Conservation (phyloP, 2,888 invertebrate genomes). For the Escarpia spicata region DNA sequence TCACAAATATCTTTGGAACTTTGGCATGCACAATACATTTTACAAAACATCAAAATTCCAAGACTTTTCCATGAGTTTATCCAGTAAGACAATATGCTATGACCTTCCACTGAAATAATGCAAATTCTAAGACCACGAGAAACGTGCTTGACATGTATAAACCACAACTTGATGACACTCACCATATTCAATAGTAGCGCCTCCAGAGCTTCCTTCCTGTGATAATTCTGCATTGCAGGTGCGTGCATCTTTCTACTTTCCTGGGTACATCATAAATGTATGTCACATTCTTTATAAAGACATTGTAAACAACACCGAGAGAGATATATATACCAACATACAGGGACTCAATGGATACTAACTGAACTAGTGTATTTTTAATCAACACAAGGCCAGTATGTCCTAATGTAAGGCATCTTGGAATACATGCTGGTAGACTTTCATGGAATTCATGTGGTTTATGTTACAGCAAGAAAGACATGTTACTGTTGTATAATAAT, state of each 20-base stretch:
- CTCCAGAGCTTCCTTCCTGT: constrained; percentile 30
- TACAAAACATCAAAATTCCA: background rate
- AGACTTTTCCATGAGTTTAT: background rate
- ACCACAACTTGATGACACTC: background rate
- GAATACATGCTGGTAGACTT: too few species aligned
- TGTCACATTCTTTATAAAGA: background rate
- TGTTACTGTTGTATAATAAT: too few species aligned
- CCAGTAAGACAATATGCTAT: background rate
- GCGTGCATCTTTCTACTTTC: constrained; percentile 25
- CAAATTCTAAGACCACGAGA: background rate
- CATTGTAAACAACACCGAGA: background rate
- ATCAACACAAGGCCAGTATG: too few species aligned
- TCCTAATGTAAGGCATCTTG: too few species aligned
- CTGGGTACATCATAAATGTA: constrained; percentile 23
- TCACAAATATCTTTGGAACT: too few species aligned
- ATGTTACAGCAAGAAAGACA: too few species aligned
- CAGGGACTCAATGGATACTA: background rate
- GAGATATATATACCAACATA: background rate
- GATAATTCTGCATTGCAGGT: constrained; percentile 33
- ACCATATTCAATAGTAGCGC: constrained; percentile 20
- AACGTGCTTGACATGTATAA: background rate
- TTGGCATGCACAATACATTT: too few species aligned
- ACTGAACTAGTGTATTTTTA: background rate
- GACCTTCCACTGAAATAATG: background rate
- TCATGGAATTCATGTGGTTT: too few species aligned